phyloP scores from a whole-genome alignment of 2,888 invertebrate genomes.

The Thumatha senex region DNA sequence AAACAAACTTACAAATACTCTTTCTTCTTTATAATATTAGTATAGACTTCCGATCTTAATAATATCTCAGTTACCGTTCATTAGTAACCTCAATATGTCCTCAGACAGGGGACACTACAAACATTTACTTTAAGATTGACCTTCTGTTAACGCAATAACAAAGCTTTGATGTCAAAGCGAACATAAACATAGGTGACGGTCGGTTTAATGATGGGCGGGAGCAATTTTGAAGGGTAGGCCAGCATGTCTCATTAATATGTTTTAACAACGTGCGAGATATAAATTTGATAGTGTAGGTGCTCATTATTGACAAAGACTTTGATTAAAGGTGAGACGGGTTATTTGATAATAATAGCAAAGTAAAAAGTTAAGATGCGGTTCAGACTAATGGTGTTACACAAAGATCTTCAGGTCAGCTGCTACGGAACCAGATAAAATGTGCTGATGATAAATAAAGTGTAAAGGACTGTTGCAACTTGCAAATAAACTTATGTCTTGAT shows the following conservation, averaged over 20 bases:
- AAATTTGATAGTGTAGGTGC: slow-evolving; percentile 27
- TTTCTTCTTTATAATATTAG: too few relatives aligned
- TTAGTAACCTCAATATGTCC: slow-evolving; percentile 32
- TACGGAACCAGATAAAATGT: too few relatives aligned
- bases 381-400: too few relatives aligned
- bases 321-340: too few relatives aligned
- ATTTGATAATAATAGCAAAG: too few relatives aligned
- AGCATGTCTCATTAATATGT: slow-evolving; percentile 30
- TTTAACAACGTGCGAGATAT: slow-evolving; percentile 21
- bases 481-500: too few relatives aligned
- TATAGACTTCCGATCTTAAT: neutral
- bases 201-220: slow-evolving; percentile 26
- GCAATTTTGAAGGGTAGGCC: slow-evolving; percentile 22
- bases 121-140: slow-evolving; percentile 35
- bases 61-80: slow-evolving; percentile 23
- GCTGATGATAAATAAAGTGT: too few relatives aligned
- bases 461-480: too few relatives aligned
- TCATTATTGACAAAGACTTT: neutral
- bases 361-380: too few relatives aligned
- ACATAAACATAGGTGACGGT: slow-evolving; percentile 17
- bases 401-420: too few relatives aligned
- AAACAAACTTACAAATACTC: too few relatives aligned
- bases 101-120: slow-evolving; percentile 23
- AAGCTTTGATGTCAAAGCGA: slow-evolving; percentile 35
- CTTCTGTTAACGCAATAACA: slow-evolving; percentile 35